Evolutionary conservation across 2,797 vertebrate species (phyloP), one percentile per base, ranked within the genome.

Genomic region (Oreortyx pictus): DNA sequence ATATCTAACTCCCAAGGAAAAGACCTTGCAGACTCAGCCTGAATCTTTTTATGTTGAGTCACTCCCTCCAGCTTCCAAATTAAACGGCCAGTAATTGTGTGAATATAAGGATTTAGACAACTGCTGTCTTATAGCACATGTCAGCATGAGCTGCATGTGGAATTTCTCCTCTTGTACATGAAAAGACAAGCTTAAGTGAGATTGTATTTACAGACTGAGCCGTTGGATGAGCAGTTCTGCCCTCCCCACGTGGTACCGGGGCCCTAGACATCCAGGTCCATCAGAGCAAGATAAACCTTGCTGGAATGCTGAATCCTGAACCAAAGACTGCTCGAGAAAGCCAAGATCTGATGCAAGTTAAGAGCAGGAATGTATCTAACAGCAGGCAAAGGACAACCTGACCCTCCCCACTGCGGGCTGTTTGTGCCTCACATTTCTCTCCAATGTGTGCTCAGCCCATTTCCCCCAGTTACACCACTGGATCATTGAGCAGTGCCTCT

Each of bases 1-100:
- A 5, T 76, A 67, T 75, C 82, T 90, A 27, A 46, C 80, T 95
- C 57, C 67, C 67, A 65, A 84, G 74, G 73, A 88, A 81, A 64
- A 71, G 73, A 89, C 62, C 52, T 84, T 94, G 90, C 82, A 93
- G 67, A 83, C 50, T 95, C 82, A 90, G 89, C 41, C 89, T 92
- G 76, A 89, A 85, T 60, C 62, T 20, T 91, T 76, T 94, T 89
- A 80, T 93, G 80, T 91, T 92, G 93, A 96, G 87, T 96, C 92
- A 95, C 49, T 67, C 66, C 50, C 67, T 93, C 76, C 27, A 79
- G 46, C 66, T 94, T 89, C 89, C 67, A 93, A 88, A 91, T 86
- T 79, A 90, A 76, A 95, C 88, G 87, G 24, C 76, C 54, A 83
- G 27, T 88, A 93, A 86, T 82, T 94, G 89, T n/a, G 47, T 22